These are phyloP conservation scores for Ligdia adustata DNA, from an alignment of 2,888 invertebrate genomes.

Conservation along the genomic window DNA sequence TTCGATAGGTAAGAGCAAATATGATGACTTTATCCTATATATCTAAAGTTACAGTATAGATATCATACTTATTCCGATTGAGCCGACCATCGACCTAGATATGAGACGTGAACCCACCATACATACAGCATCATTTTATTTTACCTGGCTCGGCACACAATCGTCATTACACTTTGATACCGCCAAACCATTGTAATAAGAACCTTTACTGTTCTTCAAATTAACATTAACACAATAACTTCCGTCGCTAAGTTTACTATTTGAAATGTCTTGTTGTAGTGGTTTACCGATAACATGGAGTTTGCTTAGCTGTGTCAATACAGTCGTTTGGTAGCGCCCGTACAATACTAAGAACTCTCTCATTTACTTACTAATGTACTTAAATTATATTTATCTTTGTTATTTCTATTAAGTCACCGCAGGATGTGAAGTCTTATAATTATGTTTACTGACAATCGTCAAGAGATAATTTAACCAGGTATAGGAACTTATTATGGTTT, in stretches of 20 bases:
- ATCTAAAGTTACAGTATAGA: too few species aligned
- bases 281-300: conserved; percentile 62
- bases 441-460: conserved; percentile 39
- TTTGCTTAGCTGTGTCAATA: conserved; percentile 82
- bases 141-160: conserved; percentile 53
- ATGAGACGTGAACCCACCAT: conserved; percentile 50
- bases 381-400: conserved; percentile 66
- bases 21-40: too few species aligned
- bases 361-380: conserved; percentile 61
- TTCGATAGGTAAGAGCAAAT: too few species aligned
- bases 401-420: conserved; percentile 53
- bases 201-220: conserved; percentile 43
- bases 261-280: conserved; percentile 28
- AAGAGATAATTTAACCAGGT: conserved; percentile 11
- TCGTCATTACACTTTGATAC: conserved; percentile 67
- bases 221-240: conserved; percentile 41
- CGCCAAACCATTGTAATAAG: conserved; percentile 52
- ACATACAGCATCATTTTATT: conserved; percentile 62
- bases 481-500: too few species aligned
- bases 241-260: conserved; percentile 26
- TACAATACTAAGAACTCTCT: conserved; percentile 72
- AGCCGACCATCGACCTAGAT: conserved; percentile 66
- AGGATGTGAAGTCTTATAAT: conserved; percentile 52
- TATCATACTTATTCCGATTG: too few species aligned
- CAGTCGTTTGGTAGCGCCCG: conserved; percentile 70